Evolutionary conservation across 1,140 invertebrate species (phyloP), one percentile per base, ranked within the genome.

Genomic region (Drosophila eugracilis): DNA sequence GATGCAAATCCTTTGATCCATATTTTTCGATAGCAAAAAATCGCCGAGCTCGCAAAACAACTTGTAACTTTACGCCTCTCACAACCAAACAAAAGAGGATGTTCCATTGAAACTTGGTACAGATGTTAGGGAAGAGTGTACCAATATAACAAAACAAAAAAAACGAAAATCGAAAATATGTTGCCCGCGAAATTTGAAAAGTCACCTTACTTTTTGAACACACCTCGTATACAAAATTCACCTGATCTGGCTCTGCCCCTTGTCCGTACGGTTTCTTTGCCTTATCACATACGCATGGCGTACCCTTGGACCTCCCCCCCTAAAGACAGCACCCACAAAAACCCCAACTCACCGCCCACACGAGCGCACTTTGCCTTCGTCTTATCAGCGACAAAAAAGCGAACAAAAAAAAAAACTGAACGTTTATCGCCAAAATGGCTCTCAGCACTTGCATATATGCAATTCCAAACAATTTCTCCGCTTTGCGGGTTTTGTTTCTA

Each of bases 271-370:
- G 12, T 19, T 47, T 52, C 26, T 42, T 48, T 17, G 34, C 75
- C 75, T 78, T 84, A 78, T 84, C 78, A 48, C 49, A 65, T 60
- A 83, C 78, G 78, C 78, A 83, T 62, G 74, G 57, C 69, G 36
- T 78, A 49, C 41, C 47, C 44, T 73, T 73, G 65, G 70, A 21
- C 34, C 58, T 24, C 34, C 44, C 26, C 24, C 58, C 14, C 26
- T n/a, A 14, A 12, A 26, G 37, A 32, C n/a, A n/a, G n/a, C 21
- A n/a, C 21, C 39, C 47, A 14, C 63, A 39, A 12, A 7, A 26
- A 7, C 22, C n/a, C 41, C 17, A 17, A 19, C 50, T 24, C 12
- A 21, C 36, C 37, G 12, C 37, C 42, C 53, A 42, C 53, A 41
- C 47, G 63, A 53, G 60, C 63, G 63, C 60, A 67, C 60, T 67